Evolutionary conservation across 2,113 vertebrate genomes (phyloP).

Genomic region (Vidua chalybeata): DNA sequence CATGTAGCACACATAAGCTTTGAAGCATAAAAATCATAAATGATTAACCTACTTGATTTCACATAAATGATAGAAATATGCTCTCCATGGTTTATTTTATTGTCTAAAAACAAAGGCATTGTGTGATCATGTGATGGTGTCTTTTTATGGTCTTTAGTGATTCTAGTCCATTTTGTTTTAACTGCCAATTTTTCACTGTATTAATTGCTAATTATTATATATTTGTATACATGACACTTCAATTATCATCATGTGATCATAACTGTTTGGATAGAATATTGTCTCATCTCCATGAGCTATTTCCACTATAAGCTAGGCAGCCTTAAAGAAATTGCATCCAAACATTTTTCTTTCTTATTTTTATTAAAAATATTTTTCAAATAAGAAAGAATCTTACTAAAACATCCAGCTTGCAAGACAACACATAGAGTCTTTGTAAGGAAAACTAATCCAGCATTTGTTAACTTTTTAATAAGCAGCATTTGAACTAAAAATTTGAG

Average conservation of each 20-base stretch:
- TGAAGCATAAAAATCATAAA: conserved; percentile 75
- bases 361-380: background rate
- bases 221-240: conserved; percentile 35
- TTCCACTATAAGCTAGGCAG: background rate
- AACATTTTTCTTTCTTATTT: background rate
- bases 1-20: conserved; percentile 61
- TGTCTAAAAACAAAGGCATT: conserved; percentile 23
- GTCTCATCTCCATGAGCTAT: background rate
- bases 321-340: background rate
- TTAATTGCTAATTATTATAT: conserved; percentile 60
- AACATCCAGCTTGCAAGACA: background rate
- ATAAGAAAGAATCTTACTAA: background rate
- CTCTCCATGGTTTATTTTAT: conserved; percentile 30
- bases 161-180: background rate
- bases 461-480: background rate
- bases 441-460: background rate
- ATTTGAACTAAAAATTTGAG: background rate
- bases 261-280: background rate
- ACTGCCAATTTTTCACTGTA: conserved; percentile 44
- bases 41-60: conserved; percentile 71
- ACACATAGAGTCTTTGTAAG: background rate
- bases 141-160: background rate
- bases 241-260: conserved; percentile 34
- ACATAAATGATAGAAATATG: conserved; percentile 64
- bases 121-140: background rate